phyloP scores from a whole-genome alignment of 1,140 invertebrate species.

The Hermatobates lingyangjiaoensis region DNA sequence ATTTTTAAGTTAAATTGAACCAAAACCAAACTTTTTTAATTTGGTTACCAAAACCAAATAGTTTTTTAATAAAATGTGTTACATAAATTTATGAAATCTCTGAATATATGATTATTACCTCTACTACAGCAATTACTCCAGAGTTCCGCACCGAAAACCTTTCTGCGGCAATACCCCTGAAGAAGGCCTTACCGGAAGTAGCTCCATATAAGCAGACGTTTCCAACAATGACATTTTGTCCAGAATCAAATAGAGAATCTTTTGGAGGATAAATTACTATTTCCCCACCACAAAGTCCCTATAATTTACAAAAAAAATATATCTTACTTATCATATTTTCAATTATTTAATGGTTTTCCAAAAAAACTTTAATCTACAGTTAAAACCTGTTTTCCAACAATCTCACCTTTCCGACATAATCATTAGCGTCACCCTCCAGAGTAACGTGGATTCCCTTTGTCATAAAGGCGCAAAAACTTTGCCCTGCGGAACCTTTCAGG shows the following conservation, averaged over 20 bases:
- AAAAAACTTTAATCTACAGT: neutral
- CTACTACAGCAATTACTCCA: slow-evolving; percentile 75
- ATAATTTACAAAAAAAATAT: slow-evolving; percentile 15
- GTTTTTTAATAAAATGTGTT: no score
- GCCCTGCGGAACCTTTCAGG: slow-evolving; percentile 86
- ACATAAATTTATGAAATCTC: no score
- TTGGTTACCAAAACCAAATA: no score
- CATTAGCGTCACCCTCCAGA: slow-evolving; percentile 93
- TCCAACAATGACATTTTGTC: slow-evolving; percentile 90
- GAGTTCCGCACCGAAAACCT: slow-evolving; percentile 96
- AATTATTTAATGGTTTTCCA: neutral
- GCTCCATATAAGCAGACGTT: slow-evolving; percentile 98
- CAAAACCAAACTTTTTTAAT: no score
- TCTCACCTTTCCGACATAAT: slow-evolving; percentile 79
- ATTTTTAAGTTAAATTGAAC: no score
- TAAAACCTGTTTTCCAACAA: neutral
- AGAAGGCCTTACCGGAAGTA: slow-evolving; percentile 82
- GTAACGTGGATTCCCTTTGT: slow-evolving; percentile 73
- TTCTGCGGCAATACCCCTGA: slow-evolving; percentile 92
- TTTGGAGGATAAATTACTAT: slow-evolving; percentile 88
- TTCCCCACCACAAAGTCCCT: slow-evolving; percentile 87
- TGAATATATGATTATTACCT: no score
- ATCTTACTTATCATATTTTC: neutral
- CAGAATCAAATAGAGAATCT: slow-evolving; percentile 55
- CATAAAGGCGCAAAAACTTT: slow-evolving; percentile 98